These are phyloP conservation scores for Branchellion lobata DNA, from an alignment of 2,888 invertebrate genomes.

Conservation along the genomic window DNA sequence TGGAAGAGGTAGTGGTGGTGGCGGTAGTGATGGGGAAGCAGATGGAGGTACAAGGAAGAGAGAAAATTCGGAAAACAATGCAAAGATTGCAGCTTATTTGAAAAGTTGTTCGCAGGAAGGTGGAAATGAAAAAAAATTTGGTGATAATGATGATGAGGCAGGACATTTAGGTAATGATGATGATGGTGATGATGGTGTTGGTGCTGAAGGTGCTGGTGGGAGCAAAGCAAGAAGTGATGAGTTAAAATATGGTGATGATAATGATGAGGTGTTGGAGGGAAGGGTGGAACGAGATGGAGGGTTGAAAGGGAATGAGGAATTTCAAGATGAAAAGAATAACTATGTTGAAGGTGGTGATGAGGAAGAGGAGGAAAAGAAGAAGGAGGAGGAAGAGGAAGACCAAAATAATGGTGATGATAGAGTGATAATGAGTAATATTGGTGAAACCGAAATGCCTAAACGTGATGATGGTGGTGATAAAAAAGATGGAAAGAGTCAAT, in stretches of 20 bases:
- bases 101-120: background rate
- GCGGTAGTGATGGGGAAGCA: background rate
- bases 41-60: background rate
- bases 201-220: conserved; percentile 17
- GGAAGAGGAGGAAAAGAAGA: no score
- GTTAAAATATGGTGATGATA: background rate
- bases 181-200: conserved; percentile 33
- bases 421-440: no score
- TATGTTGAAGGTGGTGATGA: background rate
- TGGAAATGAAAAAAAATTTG: background rate
- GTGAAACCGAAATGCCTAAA: no score
- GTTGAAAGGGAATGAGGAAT: no score
- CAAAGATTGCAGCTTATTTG: no score
- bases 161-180: background rate
- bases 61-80: background rate
- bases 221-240: background rate
- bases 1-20: background rate
- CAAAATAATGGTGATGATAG: no score
- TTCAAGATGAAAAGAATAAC: background rate
- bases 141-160: background rate
- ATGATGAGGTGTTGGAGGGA: background rate
- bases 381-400: no score
- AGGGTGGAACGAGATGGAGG: no score
- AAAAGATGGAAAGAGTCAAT: no score
- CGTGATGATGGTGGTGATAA: no score